Evolutionary conservation across 2,888 invertebrate species (phyloP).

Genomic region (Tenodera sinensis): DNA sequence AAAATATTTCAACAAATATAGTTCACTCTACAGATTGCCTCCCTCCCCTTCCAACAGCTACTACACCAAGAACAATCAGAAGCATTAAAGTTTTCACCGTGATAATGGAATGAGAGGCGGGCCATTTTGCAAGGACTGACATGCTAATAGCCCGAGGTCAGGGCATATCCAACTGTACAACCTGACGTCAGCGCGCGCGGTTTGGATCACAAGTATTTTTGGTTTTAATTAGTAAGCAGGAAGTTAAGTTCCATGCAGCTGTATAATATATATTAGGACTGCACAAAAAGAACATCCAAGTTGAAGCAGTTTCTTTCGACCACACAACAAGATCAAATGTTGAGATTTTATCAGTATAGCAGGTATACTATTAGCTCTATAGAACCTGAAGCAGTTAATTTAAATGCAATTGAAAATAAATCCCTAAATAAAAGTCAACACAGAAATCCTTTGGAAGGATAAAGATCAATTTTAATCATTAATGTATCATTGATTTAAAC

Average conservation of each 20-base stretch:
- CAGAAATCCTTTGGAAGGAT: too few species aligned
- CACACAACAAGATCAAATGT: background rate
- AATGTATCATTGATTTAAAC: too few species aligned
- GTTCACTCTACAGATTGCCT: background rate
- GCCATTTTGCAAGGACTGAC: background rate
- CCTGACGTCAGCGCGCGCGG: background rate
- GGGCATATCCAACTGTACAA: background rate
- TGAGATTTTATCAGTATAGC: too few species aligned
- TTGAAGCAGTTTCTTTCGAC: background rate
- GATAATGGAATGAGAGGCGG: background rate
- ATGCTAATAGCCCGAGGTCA: background rate
- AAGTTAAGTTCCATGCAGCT: background rate
- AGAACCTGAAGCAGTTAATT: too few species aligned
- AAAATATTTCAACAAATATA: background rate
- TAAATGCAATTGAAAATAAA: too few species aligned
- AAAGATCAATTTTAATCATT: too few species aligned
- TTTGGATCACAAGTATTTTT: background rate
- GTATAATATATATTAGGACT: background rate
- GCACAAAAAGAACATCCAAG: background rate
- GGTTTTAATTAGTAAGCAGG: background rate
- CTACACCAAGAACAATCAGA: background rate
- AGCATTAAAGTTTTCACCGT: background rate
- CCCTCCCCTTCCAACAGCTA: background rate
- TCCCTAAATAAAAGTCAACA: too few species aligned
- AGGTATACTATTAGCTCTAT: too few species aligned